These are phyloP conservation scores for Micromesistius poutassou DNA, from an alignment of 2,797 vertebrate species.

Conservation along the genomic window DNA sequence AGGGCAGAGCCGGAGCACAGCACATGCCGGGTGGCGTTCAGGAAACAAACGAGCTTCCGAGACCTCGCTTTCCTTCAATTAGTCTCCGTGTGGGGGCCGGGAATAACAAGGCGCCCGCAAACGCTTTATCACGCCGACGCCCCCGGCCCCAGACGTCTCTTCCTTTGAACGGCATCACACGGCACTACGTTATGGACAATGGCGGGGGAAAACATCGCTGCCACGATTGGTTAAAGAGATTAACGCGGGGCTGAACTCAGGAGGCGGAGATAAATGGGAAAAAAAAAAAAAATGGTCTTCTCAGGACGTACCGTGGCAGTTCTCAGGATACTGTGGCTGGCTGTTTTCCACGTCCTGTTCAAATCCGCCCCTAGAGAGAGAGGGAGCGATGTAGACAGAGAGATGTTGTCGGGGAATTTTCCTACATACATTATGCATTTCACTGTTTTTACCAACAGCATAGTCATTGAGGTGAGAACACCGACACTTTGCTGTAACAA, in stretches of 20 bases:
- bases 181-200: background rate
- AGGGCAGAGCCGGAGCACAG: background rate
- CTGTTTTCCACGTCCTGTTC: slow-evolving; percentile 78
- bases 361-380: slow-evolving; percentile 69
- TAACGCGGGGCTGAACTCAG: no score
- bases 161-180: background rate
- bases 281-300: background rate
- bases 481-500: background rate
- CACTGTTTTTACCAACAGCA: background rate
- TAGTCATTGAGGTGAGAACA: background rate
- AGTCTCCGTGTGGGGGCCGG: no score
- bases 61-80: no score
- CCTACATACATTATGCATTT: background rate
- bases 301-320: slow-evolving; percentile 79
- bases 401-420: background rate
- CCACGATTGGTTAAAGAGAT: background rate
- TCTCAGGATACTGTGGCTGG: slow-evolving; percentile 64
- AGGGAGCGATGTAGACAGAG: slow-evolving; percentile 25
- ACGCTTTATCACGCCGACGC: background rate
- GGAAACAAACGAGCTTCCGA: background rate
- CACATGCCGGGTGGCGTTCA: background rate
- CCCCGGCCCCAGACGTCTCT: no score
- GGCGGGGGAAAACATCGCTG: background rate
- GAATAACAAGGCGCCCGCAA: background rate
- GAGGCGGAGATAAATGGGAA: background rate